Evolutionary conservation across 2,888 invertebrate genomes (phyloP).

Genomic region (Euzophera pinguis): DNA sequence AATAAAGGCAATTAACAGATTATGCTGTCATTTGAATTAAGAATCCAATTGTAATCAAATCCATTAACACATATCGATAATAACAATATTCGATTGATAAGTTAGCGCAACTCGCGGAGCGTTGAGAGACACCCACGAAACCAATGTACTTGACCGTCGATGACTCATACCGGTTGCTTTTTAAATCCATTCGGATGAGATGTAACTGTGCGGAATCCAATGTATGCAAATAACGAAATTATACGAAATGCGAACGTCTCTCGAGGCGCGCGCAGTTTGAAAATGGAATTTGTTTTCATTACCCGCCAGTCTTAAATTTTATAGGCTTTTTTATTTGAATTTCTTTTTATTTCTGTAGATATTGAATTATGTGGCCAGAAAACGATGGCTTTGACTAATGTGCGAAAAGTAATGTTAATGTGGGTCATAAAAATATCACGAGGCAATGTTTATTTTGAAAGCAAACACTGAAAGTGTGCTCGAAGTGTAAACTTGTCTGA

Average conservation of each 20-base stretch:
- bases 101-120: not conserved
- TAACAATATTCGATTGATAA: conserved; percentile 5
- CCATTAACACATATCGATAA: conserved; percentile 1
- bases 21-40: not conserved
- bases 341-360: no score
- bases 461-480: not conserved
- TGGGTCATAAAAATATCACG: conserved; percentile 1
- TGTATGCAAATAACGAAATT: conserved; percentile 8
- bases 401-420: not conserved
- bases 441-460: conserved; percentile 2
- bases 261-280: not conserved
- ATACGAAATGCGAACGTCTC: not conserved
- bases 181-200: conserved; percentile 4
- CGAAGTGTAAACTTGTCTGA: conserved; percentile 1
- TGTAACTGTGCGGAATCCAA: conserved; percentile 3
- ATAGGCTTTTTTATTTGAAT: no score
- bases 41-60: conserved; percentile 1
- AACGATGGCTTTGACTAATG: not conserved
- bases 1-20: not conserved
- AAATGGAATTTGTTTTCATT: conserved; percentile 1
- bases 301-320: not conserved
- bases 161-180: conserved; percentile 4
- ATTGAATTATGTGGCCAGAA: not conserved
- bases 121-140: conserved; percentile 1
- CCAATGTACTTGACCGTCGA: conserved; percentile 6